A percentile compares a stretch with the other conserved stretches of the same genome.
Evolutionary conservation across 2,888 invertebrate genomes (phyloP).

Genomic region (Caenorhabditis zanzibari): DNA sequence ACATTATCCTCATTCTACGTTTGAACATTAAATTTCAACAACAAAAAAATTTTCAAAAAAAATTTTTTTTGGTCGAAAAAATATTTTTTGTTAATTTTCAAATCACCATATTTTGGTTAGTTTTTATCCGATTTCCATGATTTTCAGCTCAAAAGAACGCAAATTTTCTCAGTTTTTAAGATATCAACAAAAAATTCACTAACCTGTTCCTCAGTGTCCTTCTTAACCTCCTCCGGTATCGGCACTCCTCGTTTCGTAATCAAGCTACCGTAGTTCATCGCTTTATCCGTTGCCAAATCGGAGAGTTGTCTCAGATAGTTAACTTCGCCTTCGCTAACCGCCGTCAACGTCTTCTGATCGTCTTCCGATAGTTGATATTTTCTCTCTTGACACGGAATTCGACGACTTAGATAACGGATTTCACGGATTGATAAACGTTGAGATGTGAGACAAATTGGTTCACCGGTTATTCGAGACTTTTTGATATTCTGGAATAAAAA

Average conservation of each 20-base stretch:
- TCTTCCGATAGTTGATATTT: conserved; percentile 21
- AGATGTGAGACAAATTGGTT: conserved; percentile 15
- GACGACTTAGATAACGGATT: conserved; percentile 13
- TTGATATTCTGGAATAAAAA: conserved; percentile 26
- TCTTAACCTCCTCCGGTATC: not conserved
- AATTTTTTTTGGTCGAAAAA: too few relatives aligned
- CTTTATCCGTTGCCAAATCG: conserved; percentile 13
- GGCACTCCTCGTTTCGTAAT: conserved; percentile 32
- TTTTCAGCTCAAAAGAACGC: too few relatives aligned
- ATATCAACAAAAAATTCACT: too few relatives aligned
- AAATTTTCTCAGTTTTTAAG: too few relatives aligned
- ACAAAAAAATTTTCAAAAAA: too few relatives aligned
- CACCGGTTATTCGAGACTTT: conserved; percentile 31
- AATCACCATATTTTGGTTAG: not conserved
- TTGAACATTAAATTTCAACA: too few relatives aligned
- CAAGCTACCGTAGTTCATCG: conserved; percentile 47
- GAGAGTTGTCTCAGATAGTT: not conserved
- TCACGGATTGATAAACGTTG: conserved; percentile 13
- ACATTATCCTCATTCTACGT: too few relatives aligned
- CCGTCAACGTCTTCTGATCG: conserved; percentile 32
- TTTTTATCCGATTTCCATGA: too few relatives aligned
- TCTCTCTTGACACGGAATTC: conserved; percentile 6
- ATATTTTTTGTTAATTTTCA: too few relatives aligned
- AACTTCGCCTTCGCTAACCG: conserved; percentile 21
- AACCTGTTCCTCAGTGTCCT: conserved; percentile 25